Percentiles rank a stretch among this genome's conserved stretches.
Conservation (phyloP, 2,888 invertebrate species). For the Pedicia rivosa region DNA sequence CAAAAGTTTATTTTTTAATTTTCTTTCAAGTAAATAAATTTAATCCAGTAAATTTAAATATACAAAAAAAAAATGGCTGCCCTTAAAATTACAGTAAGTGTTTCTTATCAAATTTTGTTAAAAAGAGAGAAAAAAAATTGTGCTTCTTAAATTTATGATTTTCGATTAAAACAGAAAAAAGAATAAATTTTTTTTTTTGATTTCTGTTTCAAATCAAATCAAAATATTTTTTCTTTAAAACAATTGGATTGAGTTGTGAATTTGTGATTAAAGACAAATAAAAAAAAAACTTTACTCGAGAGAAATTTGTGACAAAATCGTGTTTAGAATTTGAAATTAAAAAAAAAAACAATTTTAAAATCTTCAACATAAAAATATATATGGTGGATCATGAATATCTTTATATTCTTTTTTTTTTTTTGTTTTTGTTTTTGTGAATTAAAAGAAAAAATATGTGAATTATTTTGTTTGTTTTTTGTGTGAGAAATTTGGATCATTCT, state of each 20-base stretch:
- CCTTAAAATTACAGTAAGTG: slow-evolving; percentile 6
- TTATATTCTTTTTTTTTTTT: too few relatives aligned
- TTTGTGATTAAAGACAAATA: too few relatives aligned
- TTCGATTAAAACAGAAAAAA: background rate
- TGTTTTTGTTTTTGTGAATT: background rate
- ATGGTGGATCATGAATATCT: too few relatives aligned
- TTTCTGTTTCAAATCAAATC: too few relatives aligned
- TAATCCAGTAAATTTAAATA: background rate
- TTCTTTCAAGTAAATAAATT: background rate
- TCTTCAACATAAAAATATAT: too few relatives aligned
- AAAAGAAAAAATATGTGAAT: background rate
- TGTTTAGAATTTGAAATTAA: slow-evolving; percentile 5
- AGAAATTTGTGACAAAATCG: slow-evolving; percentile 6
- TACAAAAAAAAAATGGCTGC: slow-evolving; percentile 2
- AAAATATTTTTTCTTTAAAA: too few relatives aligned
- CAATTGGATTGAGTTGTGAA: background rate
- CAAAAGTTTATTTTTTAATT: background rate
- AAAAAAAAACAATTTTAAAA: too few relatives aligned
- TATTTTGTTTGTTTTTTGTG: slow-evolving; percentile 1
- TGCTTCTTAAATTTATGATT: background rate
- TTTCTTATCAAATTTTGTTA: background rate
- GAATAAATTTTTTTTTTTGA: too few relatives aligned
- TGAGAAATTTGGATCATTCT: too few relatives aligned
- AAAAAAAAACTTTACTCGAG: too few relatives aligned
- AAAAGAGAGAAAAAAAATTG: background rate